Conservation (phyloP, 2,113 vertebrate genomes). For the Epinephelus lanceolatus region DNA sequence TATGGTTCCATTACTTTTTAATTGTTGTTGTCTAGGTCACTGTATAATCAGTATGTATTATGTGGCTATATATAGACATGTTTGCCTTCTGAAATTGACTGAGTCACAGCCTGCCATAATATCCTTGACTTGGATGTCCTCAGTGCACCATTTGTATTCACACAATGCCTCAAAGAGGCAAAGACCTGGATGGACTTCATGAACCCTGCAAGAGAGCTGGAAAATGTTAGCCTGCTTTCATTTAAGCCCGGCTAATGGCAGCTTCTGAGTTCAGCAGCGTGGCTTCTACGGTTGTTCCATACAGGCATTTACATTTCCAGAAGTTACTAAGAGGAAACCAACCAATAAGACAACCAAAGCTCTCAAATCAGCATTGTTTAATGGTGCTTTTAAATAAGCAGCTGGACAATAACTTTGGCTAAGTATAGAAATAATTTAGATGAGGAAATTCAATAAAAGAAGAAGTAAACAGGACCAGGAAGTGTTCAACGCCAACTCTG, state of each 20-base stretch:
- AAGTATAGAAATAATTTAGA: background rate
- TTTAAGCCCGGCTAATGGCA: background rate
- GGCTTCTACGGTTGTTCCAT: background rate
- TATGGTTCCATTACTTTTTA: background rate
- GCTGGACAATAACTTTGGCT: background rate
- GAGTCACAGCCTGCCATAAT: conserved; percentile 46
- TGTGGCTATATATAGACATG: conserved; percentile 34
- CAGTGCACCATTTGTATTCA: conserved; percentile 36
- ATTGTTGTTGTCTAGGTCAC: conserved; percentile 8
- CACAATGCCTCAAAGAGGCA: conserved; percentile 23
- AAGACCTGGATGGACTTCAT: conserved; percentile 7
- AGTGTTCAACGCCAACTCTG: background rate
- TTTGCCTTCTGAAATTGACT: conserved; percentile 24
- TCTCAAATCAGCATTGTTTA: background rate
- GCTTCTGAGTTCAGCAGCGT: background rate
- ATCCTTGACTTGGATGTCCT: conserved; percentile 38
- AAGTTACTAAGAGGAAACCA: background rate
- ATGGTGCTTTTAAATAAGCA: background rate
- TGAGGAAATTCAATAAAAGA: background rate
- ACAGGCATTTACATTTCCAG: background rate
- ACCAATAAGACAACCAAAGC: background rate
- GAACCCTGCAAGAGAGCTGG: background rate
- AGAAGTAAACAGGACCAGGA: background rate
- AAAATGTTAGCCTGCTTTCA: background rate
- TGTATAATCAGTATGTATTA: conserved; percentile 11